Conservation (phyloP, 2,113 vertebrate species). For the Peromyscus polionotus region DNA sequence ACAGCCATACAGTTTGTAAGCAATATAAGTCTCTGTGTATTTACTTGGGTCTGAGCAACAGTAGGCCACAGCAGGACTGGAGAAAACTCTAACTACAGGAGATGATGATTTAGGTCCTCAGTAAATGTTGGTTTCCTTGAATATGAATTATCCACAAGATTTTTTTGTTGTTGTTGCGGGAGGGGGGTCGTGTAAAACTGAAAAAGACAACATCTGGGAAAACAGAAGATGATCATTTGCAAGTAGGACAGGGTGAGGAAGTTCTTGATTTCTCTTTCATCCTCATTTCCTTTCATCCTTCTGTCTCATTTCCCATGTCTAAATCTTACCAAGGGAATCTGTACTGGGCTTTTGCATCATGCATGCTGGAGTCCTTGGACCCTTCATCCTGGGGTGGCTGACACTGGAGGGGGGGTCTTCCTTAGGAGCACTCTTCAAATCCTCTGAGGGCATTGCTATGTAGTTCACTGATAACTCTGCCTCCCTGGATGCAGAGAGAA, state of each 20-base stretch:
- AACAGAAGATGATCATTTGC: neutral
- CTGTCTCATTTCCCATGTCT: neutral
- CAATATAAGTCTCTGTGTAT: too few relatives aligned
- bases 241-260: neutral
- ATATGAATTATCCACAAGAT: neutral
- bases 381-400: accelerated
- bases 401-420: too few relatives aligned
- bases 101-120: neutral
- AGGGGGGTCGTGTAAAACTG: neutral
- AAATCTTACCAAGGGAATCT: neutral
- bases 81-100: neutral
- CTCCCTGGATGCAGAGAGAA: neutral
- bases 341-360: accelerated
- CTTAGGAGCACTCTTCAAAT: too few relatives aligned
- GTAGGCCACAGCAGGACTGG: too few relatives aligned
- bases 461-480: neutral
- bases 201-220: neutral
- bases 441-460: too few relatives aligned
- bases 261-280: slow-evolving; percentile 20
- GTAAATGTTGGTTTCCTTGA: neutral
- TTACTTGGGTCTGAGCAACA: too few relatives aligned
- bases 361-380: accelerated
- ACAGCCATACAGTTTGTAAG: too few relatives aligned
- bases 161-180: neutral
- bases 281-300: slow-evolving; percentile 5